Percentiles rank a stretch among this genome's conserved stretches.
These are phyloP conservation scores for Zenarchopterus dispar DNA, from an alignment of 2,797 vertebrate species.

Conservation along the genomic window DNA sequence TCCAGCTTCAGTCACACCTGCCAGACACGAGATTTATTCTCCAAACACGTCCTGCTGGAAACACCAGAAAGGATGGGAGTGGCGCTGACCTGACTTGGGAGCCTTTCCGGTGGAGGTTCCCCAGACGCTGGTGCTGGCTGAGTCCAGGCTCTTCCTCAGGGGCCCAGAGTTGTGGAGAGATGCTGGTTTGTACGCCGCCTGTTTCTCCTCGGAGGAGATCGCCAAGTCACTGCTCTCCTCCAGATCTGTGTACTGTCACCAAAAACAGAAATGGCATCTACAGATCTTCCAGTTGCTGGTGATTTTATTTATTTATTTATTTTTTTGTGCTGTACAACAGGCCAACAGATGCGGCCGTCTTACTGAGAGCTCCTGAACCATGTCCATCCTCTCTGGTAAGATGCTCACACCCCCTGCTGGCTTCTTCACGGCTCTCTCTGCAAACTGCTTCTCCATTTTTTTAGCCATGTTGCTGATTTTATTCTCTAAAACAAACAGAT, in stretches of 20 bases:
- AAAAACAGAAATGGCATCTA: background rate
- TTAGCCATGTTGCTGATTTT: conserved; percentile 61
- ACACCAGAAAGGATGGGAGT: too few relatives aligned
- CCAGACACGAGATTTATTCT: background rate
- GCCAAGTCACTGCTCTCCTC: conserved; percentile 85
- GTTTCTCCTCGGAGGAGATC: conserved; percentile 87
- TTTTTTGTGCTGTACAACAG: too few relatives aligned
- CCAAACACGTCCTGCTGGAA: too few relatives aligned
- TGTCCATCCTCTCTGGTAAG: conserved; percentile 63
- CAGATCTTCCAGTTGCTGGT: background rate
- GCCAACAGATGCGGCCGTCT: conserved; percentile 18
- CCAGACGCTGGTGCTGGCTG: conserved; percentile 86
- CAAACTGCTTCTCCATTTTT: conserved; percentile 71
- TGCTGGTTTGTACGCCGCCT: conserved; percentile 62
- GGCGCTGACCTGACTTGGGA: conserved; percentile 75
- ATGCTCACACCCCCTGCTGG: conserved; percentile 76
- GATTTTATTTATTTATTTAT: too few relatives aligned
- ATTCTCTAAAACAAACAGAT: conserved; percentile 49
- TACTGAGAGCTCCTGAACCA: conserved; percentile 76
- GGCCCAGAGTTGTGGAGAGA: conserved; percentile 54
- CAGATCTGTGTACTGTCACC: conserved; percentile 80
- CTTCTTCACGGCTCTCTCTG: conserved; percentile 57
- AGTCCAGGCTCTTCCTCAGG: conserved; percentile 79
- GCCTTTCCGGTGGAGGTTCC: conserved; percentile 73
- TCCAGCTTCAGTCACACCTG: conserved; percentile 86